Evolutionary conservation across 2,113 vertebrate genomes (phyloP).

Genomic region (Thomomys bottae): DNA sequence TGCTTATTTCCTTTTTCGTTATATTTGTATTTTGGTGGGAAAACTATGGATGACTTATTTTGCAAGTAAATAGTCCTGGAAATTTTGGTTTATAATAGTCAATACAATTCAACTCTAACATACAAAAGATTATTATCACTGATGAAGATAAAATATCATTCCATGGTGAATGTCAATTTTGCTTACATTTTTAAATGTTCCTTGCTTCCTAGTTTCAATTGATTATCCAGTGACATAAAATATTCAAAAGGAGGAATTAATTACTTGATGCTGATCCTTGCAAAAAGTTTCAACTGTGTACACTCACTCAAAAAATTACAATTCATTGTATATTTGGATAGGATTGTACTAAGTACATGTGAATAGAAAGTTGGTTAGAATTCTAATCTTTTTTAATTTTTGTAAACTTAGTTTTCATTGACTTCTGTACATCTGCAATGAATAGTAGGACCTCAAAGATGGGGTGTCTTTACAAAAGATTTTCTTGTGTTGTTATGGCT

Average conservation of each 20-base stretch:
- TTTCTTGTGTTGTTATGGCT: background rate
- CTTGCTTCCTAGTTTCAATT: conserved; percentile 65
- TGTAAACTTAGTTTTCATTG: conserved; percentile 55
- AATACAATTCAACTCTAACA: conserved; percentile 69
- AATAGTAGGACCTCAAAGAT: conserved; percentile 64
- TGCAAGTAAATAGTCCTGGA: conserved; percentile 46
- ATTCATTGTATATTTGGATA: conserved; percentile 29
- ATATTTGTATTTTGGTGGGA: conserved; percentile 73
- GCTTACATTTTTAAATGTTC: conserved; percentile 68
- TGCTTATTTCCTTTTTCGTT: conserved; percentile 77
- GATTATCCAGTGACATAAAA: conserved; percentile 69
- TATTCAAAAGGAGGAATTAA: conserved; percentile 72
- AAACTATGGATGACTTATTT: conserved; percentile 40
- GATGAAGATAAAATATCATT: conserved; percentile 60
- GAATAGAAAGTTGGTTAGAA: conserved; percentile 47
- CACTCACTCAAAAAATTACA: conserved; percentile 22
- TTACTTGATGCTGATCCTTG: conserved; percentile 22
- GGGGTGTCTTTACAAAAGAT: conserved; percentile 43
- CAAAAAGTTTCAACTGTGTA: conserved; percentile 33
- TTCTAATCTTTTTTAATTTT: conserved; percentile 7
- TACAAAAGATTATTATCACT: conserved; percentile 63
- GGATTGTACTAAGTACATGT: conserved; percentile 30
- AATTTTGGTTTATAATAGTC: conserved; percentile 59
- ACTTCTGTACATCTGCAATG: conserved; percentile 37
- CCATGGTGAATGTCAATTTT: conserved; percentile 67